Base-by-base conservation (phyloP, 1,140 invertebrate genomes). In the Euwallacea similis region DNA sequence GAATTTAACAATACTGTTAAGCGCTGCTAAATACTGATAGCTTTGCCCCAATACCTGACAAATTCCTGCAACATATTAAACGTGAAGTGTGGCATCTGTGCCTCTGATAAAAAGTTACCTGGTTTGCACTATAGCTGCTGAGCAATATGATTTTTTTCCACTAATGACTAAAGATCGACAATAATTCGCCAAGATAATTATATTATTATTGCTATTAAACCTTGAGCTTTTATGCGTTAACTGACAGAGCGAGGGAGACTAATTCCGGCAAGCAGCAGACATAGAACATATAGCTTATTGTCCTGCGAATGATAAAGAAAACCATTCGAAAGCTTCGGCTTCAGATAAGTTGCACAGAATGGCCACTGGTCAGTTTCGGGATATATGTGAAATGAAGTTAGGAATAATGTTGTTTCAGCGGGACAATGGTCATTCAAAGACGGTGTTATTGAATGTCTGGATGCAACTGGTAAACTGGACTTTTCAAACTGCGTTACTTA, bases 381-480 rank as follows among this genome's bases (percentile, higher is more conserved):
- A 43, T 62, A 44, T 61, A 66, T 66, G 54, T 53, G 58, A 61
- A 68, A 68, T 61, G 66, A 68, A 68, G 66, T 68, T 68, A 68
- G 66, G 66, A 68, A 68, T 68, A 68, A 68, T 68, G 60, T 60
- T 68, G 66, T 68, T 68, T 50, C n/a, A 41, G 13, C 8, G 42
- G 66, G 56, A 68, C 66, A 68, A 68, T 68, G 66, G 6, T 42
- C 66, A 68, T 68, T 68, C 42, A 68, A 68, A 68, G 66, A 68
- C 66, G 62, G 8, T 47, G 62, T 16, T 65, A 65, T 65, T 53
- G 46, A 65, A 54, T 9, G 47, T 9, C 33, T 13, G 59, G 59
- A 61, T 61, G 59, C 59, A 61, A 61, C 59, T 61, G 59, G 33
- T 61, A 61, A 61, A 61, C 59, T 61, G 59, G 59, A 61, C 59